Percentiles rank a stretch among this genome's conserved stretches.
Conservation (phyloP, 2,888 invertebrate species). For the Eugnorisma glareosa region DNA sequence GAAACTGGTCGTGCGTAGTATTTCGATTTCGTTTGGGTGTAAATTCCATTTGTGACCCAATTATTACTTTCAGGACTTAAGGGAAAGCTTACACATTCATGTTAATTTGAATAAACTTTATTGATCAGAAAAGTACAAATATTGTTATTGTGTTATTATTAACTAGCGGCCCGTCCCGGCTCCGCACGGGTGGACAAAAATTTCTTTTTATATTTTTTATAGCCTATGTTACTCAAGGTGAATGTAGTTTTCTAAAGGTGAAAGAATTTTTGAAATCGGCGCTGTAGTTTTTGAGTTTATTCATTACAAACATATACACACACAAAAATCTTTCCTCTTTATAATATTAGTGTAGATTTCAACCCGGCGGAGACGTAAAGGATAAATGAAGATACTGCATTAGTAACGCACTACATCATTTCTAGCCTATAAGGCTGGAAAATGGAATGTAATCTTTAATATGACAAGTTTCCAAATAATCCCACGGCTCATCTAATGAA, state of each 20-base stretch:
- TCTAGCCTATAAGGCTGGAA: not conserved
- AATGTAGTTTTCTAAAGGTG: no score
- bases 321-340: no score
- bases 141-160: not conserved
- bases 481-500: slow-evolving; percentile 1
- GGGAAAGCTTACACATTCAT: slow-evolving; percentile 37
- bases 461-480: slow-evolving; percentile 14
- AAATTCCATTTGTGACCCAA: slow-evolving; percentile 53
- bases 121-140: not conserved
- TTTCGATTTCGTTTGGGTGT: slow-evolving; percentile 38
- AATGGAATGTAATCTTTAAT: slow-evolving; percentile 27
- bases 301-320: no score
- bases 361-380: not conserved
- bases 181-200: no score
- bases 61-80: slow-evolving; percentile 51
- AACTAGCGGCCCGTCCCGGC: no score
- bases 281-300: no score
- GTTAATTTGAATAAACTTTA: slow-evolving; percentile 11
- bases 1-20: slow-evolving; percentile 42
- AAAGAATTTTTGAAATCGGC: no score
- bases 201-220: no score
- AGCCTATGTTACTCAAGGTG: no score
- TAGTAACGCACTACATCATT: not conserved
- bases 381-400: not conserved
- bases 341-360: no score